Percentiles rank a stretch among this genome's conserved stretches.
phyloP scores from a whole-genome alignment of 2,797 vertebrate species.

The Microctenopoma stevenorrisi region DNA sequence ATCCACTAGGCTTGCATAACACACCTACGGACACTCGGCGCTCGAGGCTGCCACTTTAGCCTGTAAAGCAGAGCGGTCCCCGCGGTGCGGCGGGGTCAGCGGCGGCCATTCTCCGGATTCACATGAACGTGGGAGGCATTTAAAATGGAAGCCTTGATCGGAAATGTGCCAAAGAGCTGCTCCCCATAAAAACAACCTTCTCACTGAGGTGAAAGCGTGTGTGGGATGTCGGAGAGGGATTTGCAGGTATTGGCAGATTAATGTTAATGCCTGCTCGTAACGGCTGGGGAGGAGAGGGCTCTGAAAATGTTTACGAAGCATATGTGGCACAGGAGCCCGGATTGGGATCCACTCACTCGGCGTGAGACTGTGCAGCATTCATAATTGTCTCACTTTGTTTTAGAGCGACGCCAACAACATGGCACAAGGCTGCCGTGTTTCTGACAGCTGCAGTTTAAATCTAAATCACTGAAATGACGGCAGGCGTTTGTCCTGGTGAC shows the following conservation, averaged over 20 bases:
- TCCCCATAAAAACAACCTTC: constrained; percentile 53
- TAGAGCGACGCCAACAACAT: constrained; percentile 10
- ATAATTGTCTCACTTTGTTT: constrained; percentile 42
- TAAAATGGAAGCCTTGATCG: constrained; percentile 23
- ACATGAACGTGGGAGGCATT: constrained; percentile 51
- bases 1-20: constrained; percentile 70
- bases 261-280: constrained; percentile 51
- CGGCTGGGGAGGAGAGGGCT: constrained; percentile 32
- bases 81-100: constrained; percentile 12
- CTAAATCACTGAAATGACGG: background rate
- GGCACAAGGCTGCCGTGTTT: constrained; percentile 14
- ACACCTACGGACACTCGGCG: constrained; percentile 67
- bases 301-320: constrained; percentile 65
- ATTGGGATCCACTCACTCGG: constrained; percentile 26
- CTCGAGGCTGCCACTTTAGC: constrained; percentile 34
- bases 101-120: constrained; percentile 45
- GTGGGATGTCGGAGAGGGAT: constrained; percentile 45
- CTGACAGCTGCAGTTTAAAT: constrained; percentile 1
- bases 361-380: constrained; percentile 4
- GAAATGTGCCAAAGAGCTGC: constrained; percentile 52
- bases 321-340: constrained; percentile 27
- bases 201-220: constrained; percentile 59
- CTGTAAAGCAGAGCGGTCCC: constrained; percentile 32
- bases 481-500: background rate
- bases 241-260: constrained; percentile 67